These are phyloP conservation scores for Rafetus swinhoei DNA, from an alignment of 2,113 vertebrate genomes.

Conservation along the genomic window DNA sequence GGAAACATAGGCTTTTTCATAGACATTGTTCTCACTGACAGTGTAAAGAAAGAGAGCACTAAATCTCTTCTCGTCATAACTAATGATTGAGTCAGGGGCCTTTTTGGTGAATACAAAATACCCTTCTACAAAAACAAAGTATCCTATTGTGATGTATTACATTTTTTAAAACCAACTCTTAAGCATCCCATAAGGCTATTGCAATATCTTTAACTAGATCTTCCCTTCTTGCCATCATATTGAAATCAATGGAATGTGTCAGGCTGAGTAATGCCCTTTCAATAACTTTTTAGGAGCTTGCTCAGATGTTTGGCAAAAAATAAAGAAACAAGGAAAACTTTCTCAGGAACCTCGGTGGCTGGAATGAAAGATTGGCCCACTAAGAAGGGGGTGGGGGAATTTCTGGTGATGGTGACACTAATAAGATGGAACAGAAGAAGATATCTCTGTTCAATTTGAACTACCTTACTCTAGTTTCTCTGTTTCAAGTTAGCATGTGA, in stretches of 20 bases:
- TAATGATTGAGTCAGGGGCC: slow-evolving; percentile 78
- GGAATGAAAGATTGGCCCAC: slow-evolving; percentile 70
- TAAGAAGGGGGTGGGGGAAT: slow-evolving; percentile 58
- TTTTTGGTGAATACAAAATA: slow-evolving; percentile 59
- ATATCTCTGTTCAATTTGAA: slow-evolving; percentile 56
- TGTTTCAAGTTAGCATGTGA: slow-evolving; percentile 50
- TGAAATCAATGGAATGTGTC: slow-evolving; percentile 73
- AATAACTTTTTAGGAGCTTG: slow-evolving; percentile 69
- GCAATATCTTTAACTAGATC: slow-evolving; percentile 74
- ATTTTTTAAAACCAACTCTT: slow-evolving; percentile 57
- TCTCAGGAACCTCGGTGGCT: slow-evolving; percentile 76
- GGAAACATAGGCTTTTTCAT: slow-evolving; percentile 75
- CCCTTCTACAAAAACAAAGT: slow-evolving; percentile 77
- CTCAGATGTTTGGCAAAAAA: slow-evolving; percentile 63
- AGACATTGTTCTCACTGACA: slow-evolving; percentile 82
- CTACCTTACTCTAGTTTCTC: slow-evolving; percentile 65
- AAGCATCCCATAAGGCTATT: slow-evolving; percentile 75
- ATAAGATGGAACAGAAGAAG: slow-evolving; percentile 57
- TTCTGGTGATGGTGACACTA: slow-evolving; percentile 70
- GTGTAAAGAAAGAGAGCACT: slow-evolving; percentile 79
- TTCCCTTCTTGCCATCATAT: slow-evolving; percentile 75
- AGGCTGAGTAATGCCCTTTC: slow-evolving; percentile 75
- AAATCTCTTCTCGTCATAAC: slow-evolving; percentile 80
- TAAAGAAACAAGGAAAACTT: slow-evolving; percentile 71
- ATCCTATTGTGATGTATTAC: slow-evolving; percentile 76